phyloP scores from a whole-genome alignment of 2,113 vertebrate genomes.

The Hyla sarda region DNA sequence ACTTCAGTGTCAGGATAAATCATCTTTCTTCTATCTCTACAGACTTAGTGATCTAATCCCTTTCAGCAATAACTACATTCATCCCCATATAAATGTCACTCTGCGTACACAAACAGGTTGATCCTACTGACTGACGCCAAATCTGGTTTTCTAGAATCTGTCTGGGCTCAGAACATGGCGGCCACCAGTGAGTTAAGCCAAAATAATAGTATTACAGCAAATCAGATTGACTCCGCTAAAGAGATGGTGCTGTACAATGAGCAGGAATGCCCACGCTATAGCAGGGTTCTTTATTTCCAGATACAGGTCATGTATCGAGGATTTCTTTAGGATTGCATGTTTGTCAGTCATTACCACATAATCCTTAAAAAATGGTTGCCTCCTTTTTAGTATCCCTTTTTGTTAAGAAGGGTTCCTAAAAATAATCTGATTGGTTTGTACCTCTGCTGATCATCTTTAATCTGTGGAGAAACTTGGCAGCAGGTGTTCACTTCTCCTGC shows the following conservation, averaged over 20 bases:
- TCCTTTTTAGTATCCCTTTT: too few relatives aligned
- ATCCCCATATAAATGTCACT: constrained; percentile 9
- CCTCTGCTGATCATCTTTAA: too few relatives aligned
- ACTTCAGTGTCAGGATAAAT: neutral
- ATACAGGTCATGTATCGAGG: too few relatives aligned
- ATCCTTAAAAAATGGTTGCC: too few relatives aligned
- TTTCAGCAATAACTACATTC: constrained; percentile 3
- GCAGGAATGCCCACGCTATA: neutral
- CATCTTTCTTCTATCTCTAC: neutral
- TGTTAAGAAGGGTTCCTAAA: too few relatives aligned
- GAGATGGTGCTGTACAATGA: neutral
- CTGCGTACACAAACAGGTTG: neutral
- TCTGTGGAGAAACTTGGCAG: neutral
- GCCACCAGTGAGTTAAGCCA: neutral
- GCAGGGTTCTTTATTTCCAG: neutral
- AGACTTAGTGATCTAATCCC: neutral
- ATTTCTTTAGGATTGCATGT: too few relatives aligned
- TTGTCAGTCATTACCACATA: too few relatives aligned
- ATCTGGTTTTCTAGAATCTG: neutral
- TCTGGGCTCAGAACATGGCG: neutral
- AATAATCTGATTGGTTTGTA: too few relatives aligned
- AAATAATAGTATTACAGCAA: neutral
- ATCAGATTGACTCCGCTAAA: neutral
- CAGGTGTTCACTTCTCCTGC: neutral
- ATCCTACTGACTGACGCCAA: neutral